Base-by-base conservation (phyloP, 2,888 invertebrate species). In the Idaea straminata region DNA sequence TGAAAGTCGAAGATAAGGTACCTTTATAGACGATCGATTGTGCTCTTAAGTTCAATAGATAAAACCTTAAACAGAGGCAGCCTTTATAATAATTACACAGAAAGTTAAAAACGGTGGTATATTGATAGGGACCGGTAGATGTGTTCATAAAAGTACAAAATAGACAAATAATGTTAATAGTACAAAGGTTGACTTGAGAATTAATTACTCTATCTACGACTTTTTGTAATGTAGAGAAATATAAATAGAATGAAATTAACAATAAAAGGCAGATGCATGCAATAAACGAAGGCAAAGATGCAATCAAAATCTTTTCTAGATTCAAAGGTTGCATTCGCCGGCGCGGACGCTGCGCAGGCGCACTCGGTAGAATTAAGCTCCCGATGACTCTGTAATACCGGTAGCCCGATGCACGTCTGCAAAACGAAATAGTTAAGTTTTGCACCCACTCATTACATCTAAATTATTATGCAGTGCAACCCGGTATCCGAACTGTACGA, bases 371-470 rank as follows among this genome's bases (percentile, higher is more conserved):
- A 64, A 67, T 65, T 69, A 63, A 59, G 15, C 58, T 58, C 58
- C 3, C 10, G 58, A 58, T 58, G 58, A 67, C 67, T 64, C 68
- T 65, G 74, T 76, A 76, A 80, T 78, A 74, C 80, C 75, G 72
- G 79, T 77, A 80, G 77, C 79, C 65, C 66, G 65, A 66, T 68
- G 72, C 70, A 71, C 74, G 70, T 75, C 71, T 75, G 74, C 75
- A 74, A 74, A 76, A 77, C 70, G 76, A 74, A 75, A 77, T 78
- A 74, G 67, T 72, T 66, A 68, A 77, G 72, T 78, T 47, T 79
- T 77, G 79, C 77, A 79, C 78, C 83, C 79, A 67, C 75, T 83
- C 77, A 86, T 87, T 86, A 85, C 75, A 71, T 75, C 75, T 65
- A 80, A 81, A 84, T 87, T 83, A 86, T 82, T 74, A 79, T 78